These are phyloP conservation scores for Zaprionus lachaisei DNA, from an alignment of 1,140 invertebrate species.

Conservation along the genomic window DNA sequence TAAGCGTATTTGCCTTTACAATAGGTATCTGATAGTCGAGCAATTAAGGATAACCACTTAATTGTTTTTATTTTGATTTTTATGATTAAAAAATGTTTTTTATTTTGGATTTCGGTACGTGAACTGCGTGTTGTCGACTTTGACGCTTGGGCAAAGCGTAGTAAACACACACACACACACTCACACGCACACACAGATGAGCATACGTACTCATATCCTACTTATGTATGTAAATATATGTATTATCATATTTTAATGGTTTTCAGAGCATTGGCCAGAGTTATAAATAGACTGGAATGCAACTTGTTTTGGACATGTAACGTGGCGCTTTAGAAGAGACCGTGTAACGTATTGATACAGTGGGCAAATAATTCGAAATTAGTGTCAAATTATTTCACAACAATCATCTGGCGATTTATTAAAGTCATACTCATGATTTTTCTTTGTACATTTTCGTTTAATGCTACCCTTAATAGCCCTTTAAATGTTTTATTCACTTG, in stretches of 20 bases:
- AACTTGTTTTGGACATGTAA: background rate
- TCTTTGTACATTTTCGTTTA: background rate
- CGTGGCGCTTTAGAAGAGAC: background rate
- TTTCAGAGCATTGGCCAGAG: background rate
- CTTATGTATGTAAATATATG: background rate
- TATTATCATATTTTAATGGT: slow-evolving; percentile 5
- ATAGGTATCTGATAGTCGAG: background rate
- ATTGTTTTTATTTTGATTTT: background rate
- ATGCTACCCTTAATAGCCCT: background rate
- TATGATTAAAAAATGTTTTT: background rate
- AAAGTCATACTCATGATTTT: background rate
- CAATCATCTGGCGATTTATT: background rate
- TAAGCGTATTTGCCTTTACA: too few relatives aligned
- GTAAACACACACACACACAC: background rate
- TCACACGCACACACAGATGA: background rate
- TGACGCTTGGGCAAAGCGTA: background rate
- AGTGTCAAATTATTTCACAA: background rate
- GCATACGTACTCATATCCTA: background rate
- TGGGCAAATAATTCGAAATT: background rate
- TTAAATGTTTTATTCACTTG: background rate
- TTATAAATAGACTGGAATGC: background rate
- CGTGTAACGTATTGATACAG: background rate
- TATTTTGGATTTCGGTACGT: background rate
- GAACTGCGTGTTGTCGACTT: background rate
- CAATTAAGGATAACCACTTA: background rate